Percentiles rank a stretch among this genome's conserved stretches.
Evolutionary conservation across 2,888 invertebrate species (phyloP).

Genomic region (Macropis europaea): DNA sequence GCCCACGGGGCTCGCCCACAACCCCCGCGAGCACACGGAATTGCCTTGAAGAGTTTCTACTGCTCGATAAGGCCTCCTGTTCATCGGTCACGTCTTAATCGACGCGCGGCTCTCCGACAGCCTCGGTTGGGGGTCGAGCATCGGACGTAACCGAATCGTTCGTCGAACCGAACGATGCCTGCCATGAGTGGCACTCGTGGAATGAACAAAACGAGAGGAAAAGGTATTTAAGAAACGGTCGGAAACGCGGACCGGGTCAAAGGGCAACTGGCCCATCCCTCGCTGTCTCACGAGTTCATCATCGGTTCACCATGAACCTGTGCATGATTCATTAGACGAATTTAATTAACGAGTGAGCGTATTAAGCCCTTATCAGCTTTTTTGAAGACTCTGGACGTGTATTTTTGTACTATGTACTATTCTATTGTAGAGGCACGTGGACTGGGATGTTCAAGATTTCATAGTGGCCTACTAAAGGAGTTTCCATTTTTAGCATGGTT

Average conservation of each 20-base stretch:
- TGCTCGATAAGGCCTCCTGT: constrained; percentile 58
- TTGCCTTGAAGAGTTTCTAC: constrained; percentile 55
- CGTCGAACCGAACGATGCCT: constrained; percentile 32
- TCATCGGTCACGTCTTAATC: constrained; percentile 66
- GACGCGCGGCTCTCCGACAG: constrained; percentile 57
- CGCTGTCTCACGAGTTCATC: constrained; percentile 36
- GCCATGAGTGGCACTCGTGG: constrained; percentile 25
- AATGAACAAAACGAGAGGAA: constrained; percentile 35
- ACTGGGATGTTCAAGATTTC: too few relatives aligned
- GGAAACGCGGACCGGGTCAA: constrained; percentile 36
- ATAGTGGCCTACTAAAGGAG: too few relatives aligned
- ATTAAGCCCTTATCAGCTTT: too few relatives aligned
- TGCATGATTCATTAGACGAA: constrained; percentile 51
- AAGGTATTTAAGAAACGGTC: constrained; percentile 41
- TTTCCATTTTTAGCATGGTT: too few relatives aligned
- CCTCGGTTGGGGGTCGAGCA: constrained; percentile 61
- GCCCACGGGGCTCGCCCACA: constrained; percentile 57
- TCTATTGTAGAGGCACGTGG: too few relatives aligned
- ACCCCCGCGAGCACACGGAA: constrained; percentile 68
- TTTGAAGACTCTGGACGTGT: too few relatives aligned
- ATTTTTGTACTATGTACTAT: too few relatives aligned
- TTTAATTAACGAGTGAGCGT: constrained; percentile 52
- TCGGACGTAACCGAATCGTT: constrained; percentile 61
- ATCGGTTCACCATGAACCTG: constrained; percentile 30
- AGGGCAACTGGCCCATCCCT: constrained; percentile 39